Percentiles rank a stretch among this genome's conserved stretches.
phyloP scores from a whole-genome alignment of 1,140 invertebrate species.

The Mercenaria mercenaria region DNA sequence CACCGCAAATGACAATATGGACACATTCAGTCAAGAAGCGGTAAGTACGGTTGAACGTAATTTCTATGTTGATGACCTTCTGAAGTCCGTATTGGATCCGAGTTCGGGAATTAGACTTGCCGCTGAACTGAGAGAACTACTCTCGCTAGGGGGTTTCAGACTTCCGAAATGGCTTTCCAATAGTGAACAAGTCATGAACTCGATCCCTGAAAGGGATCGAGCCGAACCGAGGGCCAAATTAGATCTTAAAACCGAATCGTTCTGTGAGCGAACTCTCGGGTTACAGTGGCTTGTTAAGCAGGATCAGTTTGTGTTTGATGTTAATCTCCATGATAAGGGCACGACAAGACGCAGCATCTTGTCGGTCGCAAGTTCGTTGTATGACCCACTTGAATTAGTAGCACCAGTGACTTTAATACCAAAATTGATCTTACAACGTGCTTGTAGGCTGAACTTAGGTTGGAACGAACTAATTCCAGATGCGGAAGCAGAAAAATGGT shows the following conservation, averaged over 20 bases:
- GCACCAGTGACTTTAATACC: constrained; percentile 60
- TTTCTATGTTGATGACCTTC: constrained; percentile 69
- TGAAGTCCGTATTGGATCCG: constrained; percentile 36
- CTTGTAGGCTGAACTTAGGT: constrained; percentile 42
- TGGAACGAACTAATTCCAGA: constrained; percentile 69
- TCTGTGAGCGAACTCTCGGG: constrained; percentile 53
- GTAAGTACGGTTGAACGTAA: constrained; percentile 32
- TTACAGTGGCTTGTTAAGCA: constrained; percentile 47
- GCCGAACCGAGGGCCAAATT: neutral
- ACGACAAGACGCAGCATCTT: constrained; percentile 60
- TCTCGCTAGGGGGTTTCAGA: constrained; percentile 61
- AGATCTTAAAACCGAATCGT: neutral
- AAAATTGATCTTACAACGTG: constrained; percentile 61
- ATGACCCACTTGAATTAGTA: constrained; percentile 77
- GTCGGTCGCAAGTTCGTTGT: constrained; percentile 62
- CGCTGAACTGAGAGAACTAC: neutral
- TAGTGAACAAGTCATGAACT: constrained; percentile 12
- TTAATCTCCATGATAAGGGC: constrained; percentile 14
- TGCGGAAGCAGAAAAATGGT: constrained; percentile 27
- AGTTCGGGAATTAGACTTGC: constrained; percentile 33
- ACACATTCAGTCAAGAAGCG: constrained; percentile 1
- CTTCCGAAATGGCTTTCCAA: constrained; percentile 63
- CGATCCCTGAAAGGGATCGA: neutral
- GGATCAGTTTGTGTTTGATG: constrained; percentile 47
- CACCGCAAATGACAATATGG: constrained; percentile 27